These are phyloP conservation scores for Pristionchus entomophagus DNA, from an alignment of 2,888 invertebrate species.

Conservation along the genomic window DNA sequence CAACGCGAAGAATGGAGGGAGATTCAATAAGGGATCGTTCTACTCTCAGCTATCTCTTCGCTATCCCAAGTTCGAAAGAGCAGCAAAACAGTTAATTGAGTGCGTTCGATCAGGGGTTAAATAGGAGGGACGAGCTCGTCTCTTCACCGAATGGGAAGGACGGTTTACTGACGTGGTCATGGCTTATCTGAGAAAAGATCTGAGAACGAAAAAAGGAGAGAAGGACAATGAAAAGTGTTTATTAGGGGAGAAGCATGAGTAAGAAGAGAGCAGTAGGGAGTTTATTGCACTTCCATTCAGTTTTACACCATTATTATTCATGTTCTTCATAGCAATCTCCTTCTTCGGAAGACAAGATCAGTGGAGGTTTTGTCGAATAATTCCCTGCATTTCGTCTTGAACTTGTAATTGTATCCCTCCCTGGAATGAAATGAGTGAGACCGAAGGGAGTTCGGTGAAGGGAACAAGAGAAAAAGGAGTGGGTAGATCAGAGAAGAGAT, in stretches of 20 bases:
- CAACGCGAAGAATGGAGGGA: not conserved
- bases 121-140: not conserved
- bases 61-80: constrained; percentile 33
- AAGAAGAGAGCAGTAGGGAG: too few relatives aligned
- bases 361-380: constrained; percentile 33
- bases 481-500: not conserved
- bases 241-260: constrained; percentile 4
- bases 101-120: not conserved
- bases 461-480: not conserved
- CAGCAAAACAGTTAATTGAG: not conserved
- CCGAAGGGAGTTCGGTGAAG: constrained; percentile 7
- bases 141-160: constrained; percentile 1
- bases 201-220: not conserved
- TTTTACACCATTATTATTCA: not conserved
- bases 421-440: constrained; percentile 26
- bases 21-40: not conserved
- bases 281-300: not conserved
- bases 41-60: not conserved
- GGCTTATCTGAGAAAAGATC: not conserved
- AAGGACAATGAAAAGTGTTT: constrained; percentile 19
- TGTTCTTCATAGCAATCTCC: not conserved
- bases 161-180: not conserved
- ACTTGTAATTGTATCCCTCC: constrained; percentile 47
- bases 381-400: constrained; percentile 42
- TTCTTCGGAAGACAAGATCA: constrained; percentile 10